Base-by-base conservation (phyloP, 1,140 invertebrate species). In the Drosophila athabasca region DNA sequence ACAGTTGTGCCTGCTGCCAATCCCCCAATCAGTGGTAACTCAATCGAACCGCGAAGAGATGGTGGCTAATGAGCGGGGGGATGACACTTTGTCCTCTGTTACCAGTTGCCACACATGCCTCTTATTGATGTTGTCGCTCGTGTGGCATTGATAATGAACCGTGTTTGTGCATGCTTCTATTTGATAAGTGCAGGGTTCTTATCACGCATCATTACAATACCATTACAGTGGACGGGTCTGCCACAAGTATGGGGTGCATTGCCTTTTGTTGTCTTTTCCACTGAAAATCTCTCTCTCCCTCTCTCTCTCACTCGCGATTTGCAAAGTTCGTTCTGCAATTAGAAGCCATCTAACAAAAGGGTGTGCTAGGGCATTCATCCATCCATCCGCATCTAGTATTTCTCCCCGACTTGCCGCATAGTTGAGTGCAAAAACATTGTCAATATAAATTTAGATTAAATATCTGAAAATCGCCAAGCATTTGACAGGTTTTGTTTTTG, bases 381-480 rank as follows among this genome's bases (percentile, higher is more conserved):
- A 49, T 39, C n/a, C 17, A 35, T 48, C 44, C 45, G 19, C 57
- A 29, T 17, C 65, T 54, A 24, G 35, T 13, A 13, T 39, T 39
- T 39, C 3, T 3, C 9, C 35, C 35, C 2, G 35, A 39, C 35
- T 39, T 39, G 1, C 2, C 35, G 35, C 35, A 39, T 39, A 39
- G 35, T 4, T 46, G 49, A 50, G 46, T 65, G 52, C 50, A 24
- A 72, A 59, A 66, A 17, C 49, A 45, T 65, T 68, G 74, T 68
- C 71, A 69, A 69, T 62, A 60, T 41, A 62, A 68, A 76, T 75
- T 69, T 75, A 49, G 71, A 75, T 76, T 64, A 64, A 76, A 59
- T 75, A 62, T 76, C 74, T 59, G 61, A 46, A 70, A 65, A 57
- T 61, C 61, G 73, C 64, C 45, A 62, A 69, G 59, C 71, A 49